Base-by-base conservation (phyloP, 2,888 invertebrate species). In the Tenthredo livida region DNA sequence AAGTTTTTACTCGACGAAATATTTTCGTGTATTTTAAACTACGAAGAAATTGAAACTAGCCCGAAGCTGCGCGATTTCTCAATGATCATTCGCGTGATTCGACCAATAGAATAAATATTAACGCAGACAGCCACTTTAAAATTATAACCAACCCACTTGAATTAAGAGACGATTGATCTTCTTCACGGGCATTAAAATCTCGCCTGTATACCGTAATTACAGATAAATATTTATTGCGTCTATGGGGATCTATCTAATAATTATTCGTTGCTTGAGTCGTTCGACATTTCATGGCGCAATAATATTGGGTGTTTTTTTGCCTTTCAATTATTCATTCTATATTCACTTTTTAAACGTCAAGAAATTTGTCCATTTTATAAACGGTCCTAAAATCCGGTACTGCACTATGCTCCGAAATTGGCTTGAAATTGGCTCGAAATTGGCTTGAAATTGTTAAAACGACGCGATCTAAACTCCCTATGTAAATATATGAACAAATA, bases 401-500 rank as follows among this genome's bases (percentile, higher is more conserved):
- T 73, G 29, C 21, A 21, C 10, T 80, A 25, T 80, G 40, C 37
- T 61, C 5, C 6, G 10, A 80, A 80, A 80, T 80, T 80, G 80
- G n/a, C 61, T 40, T 12, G 40, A 61, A 58, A 80, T 78, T 80
- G 80, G n/a, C 61, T 40, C 5, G 40, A 61, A 58, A 80, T 78
- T 80, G 80, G n/a, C 61, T 40, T 12, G 40, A 61, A 58, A 80
- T 78, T 54, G 78, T 17, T n/a, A n/a, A 75, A 80, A 80, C 61
- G 40, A 58, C 4, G 61, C 80, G 37, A 61, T 61, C n/a, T 33
- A 17, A 78, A 47, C n/a, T 80, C 21, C 61, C 21, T n/a, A 9
- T 33, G 80, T 61, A 21, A 80, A 77, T 50, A 54, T 25, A 37
- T 15, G 33, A 29, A 77, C 17, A 33, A n/a, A 54, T 77, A 54